A percentile compares a stretch with the other conserved stretches of the same genome.
Evolutionary conservation across 2,797 vertebrate species (phyloP).

Genomic region (Acrossocheilus fasciatus): DNA sequence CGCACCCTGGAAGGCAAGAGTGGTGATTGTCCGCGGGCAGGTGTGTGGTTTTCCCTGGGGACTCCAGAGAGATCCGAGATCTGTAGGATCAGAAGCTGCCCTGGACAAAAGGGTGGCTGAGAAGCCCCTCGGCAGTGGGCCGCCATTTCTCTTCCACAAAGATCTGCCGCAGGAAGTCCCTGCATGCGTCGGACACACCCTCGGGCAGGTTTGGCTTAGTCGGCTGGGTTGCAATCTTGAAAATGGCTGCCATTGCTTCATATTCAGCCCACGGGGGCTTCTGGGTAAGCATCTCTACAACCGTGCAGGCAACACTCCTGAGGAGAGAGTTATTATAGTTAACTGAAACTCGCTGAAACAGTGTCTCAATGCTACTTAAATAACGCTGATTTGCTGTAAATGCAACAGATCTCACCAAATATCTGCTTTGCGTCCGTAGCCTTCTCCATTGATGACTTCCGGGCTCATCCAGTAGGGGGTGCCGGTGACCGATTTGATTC

Average conservation of each 20-base stretch:
- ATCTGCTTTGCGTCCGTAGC: constrained; percentile 91
- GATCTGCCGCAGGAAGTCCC: constrained; percentile 89
- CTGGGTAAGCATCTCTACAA: constrained; percentile 94
- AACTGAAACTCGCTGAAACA: neutral
- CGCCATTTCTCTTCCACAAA: constrained; percentile 92
- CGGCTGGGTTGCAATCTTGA: constrained; percentile 94
- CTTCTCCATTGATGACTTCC: constrained; percentile 93
- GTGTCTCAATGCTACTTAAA: neutral
- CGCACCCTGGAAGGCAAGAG: constrained; percentile 72
- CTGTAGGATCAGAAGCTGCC: constrained; percentile 80
- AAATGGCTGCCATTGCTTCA: constrained; percentile 95
- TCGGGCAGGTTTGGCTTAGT: constrained; percentile 90
- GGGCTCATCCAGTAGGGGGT: constrained; percentile 97
- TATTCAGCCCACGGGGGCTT: constrained; percentile 94
- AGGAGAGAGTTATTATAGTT: neutral
- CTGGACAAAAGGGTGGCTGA: constrained; percentile 87
- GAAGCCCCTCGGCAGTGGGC: constrained; percentile 87
- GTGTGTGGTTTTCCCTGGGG: constrained; percentile 56
- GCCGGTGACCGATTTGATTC: constrained; percentile 93
- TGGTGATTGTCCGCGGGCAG: constrained; percentile 70
- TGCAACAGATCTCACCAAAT: constrained; percentile 82
- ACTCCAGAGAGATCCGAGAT: constrained; percentile 34
- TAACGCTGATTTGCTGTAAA: neutral
- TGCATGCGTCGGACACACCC: constrained; percentile 82
- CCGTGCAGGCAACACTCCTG: constrained; percentile 93